phyloP scores from a whole-genome alignment of 2,888 invertebrate genomes.

The Rhyacophila evoluta region DNA sequence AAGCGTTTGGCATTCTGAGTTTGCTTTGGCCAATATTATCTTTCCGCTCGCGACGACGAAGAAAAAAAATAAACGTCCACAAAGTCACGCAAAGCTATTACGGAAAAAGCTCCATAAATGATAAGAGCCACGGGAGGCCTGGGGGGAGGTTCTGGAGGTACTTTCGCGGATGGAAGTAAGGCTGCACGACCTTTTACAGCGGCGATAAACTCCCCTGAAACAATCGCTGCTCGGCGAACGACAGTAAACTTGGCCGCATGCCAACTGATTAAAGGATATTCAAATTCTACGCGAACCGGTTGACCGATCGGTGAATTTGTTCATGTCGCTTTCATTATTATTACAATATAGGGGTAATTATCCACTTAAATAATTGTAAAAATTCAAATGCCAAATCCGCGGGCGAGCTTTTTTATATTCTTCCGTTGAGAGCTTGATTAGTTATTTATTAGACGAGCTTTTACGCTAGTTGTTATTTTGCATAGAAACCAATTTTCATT shows the following conservation, averaged over 20 bases:
- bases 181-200: neutral
- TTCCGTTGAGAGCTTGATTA: neutral
- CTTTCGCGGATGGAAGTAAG: neutral
- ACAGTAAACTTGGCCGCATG: neutral
- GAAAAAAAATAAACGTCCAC: neutral
- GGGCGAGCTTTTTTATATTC: neutral
- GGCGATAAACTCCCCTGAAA: neutral
- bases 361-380: conserved; percentile 11
- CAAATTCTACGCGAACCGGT: neutral
- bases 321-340: neutral
- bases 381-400: conserved; percentile 8
- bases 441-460: neutral
- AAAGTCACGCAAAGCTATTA: neutral
- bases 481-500: neutral
- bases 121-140: neutral
- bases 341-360: conserved; percentile 5
- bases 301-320: neutral
- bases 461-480: neutral
- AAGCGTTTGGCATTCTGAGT: neutral
- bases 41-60: neutral
- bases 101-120: neutral
- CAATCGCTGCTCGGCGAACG: neutral
- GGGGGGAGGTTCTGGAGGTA: neutral
- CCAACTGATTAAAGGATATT: neutral
- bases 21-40: neutral